Evolutionary conservation across 2,113 vertebrate species (phyloP).

Genomic region (Microcebus murinus): DNA sequence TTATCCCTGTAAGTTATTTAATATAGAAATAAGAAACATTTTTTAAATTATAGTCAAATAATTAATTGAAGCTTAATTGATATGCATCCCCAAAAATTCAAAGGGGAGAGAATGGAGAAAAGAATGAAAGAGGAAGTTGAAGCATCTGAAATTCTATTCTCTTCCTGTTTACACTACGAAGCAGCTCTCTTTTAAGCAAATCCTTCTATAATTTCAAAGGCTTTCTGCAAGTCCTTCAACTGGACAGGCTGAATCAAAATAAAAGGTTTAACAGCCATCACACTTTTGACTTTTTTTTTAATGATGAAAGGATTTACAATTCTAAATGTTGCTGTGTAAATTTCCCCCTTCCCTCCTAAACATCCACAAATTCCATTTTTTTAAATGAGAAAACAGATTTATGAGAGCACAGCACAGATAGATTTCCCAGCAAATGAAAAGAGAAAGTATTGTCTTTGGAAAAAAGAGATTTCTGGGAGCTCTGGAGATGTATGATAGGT

Average conservation of each 20-base stretch:
- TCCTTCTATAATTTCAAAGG: neutral
- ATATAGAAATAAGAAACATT: neutral
- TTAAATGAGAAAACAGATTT: constrained; percentile 9
- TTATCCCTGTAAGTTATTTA: neutral
- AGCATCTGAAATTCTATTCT: neutral
- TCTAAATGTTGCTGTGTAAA: neutral
- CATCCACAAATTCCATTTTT: neutral
- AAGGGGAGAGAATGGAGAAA: neutral
- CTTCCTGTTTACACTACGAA: neutral
- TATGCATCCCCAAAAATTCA: neutral
- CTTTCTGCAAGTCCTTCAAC: neutral
- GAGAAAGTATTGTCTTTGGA: neutral
- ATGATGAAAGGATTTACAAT: neutral
- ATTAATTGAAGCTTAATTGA: neutral
- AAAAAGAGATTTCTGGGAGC: neutral
- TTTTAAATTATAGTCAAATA: neutral
- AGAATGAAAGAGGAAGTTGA: neutral
- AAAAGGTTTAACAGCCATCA: neutral
- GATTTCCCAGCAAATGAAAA: constrained; percentile 1
- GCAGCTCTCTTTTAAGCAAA: neutral
- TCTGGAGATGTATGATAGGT: neutral
- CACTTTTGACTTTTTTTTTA: neutral
- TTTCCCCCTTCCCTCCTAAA: neutral
- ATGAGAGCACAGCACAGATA: neutral
- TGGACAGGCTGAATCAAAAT: neutral